phyloP scores from a whole-genome alignment of 2,888 invertebrate species.

The Drosophila prolongata region DNA sequence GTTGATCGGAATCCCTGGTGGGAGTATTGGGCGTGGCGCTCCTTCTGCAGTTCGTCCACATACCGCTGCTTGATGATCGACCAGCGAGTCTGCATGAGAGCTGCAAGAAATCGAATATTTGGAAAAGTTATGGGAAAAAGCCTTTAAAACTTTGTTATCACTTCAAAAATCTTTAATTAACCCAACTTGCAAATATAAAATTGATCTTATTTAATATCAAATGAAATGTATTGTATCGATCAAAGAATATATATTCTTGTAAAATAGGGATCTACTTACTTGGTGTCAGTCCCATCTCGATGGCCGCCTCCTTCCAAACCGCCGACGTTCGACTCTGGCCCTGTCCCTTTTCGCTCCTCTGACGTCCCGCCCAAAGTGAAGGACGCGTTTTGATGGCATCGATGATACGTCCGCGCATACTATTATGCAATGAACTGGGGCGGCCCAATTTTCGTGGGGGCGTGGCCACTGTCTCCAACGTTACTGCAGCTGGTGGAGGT shows the following conservation, averaged over 20 bases:
- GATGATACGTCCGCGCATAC: constrained; percentile 82
- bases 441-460: constrained; percentile 79
- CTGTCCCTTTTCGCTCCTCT: constrained; percentile 75
- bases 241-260: neutral
- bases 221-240: no score
- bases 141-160: neutral
- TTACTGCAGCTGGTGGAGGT: constrained; percentile 77
- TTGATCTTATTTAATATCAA: no score
- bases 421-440: constrained; percentile 81
- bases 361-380: constrained; percentile 79
- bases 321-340: constrained; percentile 82
- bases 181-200: no score
- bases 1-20: constrained; percentile 79
- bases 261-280: constrained; percentile 57
- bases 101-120: constrained; percentile 43
- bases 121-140: neutral
- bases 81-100: constrained; percentile 82
- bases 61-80: constrained; percentile 82
- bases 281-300: constrained; percentile 79
- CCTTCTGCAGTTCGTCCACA: constrained; percentile 81
- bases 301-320: constrained; percentile 82
- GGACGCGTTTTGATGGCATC: constrained; percentile 81
- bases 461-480: constrained; percentile 75
- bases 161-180: no score
- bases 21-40: constrained; percentile 76